phyloP scores from a whole-genome alignment of 2,113 vertebrate genomes.

The Hypocryptadius cinnamomeus region DNA sequence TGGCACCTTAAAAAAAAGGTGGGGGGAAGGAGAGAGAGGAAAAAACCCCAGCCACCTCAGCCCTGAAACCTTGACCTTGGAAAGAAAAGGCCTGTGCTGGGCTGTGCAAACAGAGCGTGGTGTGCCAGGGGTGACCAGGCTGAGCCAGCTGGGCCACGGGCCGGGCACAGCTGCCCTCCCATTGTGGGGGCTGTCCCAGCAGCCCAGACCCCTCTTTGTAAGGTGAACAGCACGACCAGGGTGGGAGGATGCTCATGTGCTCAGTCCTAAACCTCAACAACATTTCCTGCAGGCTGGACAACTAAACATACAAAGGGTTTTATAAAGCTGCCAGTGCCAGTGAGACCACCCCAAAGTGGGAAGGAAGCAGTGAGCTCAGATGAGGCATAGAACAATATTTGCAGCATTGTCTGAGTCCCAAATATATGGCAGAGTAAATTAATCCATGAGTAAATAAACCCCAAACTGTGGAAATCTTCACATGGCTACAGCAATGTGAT shows the following conservation, averaged over 20 bases:
- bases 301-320: neutral
- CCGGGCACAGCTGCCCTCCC: neutral
- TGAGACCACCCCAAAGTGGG: neutral
- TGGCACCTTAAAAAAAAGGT: neutral
- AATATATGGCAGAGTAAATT: neutral
- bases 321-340: neutral
- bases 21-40: accelerated
- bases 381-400: neutral
- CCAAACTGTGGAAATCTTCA: slow-evolving; percentile 1
- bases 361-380: neutral
- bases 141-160: neutral
- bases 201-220: neutral
- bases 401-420: neutral
- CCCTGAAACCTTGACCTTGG: neutral
- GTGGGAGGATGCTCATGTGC: neutral
- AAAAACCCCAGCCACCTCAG: accelerated
- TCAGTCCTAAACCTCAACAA: accelerated
- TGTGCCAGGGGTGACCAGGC: neutral
- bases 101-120: neutral
- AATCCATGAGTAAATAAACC: slow-evolving; percentile 31
- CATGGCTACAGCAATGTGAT: slow-evolving; percentile 20
- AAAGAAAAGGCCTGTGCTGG: neutral
- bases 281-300: neutral
- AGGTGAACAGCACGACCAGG: no score
- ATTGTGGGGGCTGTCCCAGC: neutral